Percentiles rank a stretch among this genome's conserved stretches.
Conservation (phyloP, 2,113 vertebrate species). For the Phaethornis superciliosus region DNA sequence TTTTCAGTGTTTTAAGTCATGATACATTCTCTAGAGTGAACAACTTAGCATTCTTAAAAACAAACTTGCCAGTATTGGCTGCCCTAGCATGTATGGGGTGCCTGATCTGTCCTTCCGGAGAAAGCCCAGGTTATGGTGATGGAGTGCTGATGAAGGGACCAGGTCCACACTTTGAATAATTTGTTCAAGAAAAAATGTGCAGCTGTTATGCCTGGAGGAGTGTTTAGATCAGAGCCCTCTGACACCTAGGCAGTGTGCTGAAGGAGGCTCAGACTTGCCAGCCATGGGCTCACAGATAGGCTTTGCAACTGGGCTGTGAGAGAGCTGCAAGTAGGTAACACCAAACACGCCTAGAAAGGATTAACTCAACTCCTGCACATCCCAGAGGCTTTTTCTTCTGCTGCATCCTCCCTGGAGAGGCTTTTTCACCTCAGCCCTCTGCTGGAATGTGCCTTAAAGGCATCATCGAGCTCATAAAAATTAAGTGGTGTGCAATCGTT, state of each 20-base stretch:
- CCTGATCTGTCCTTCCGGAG: neutral
- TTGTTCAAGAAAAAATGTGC: neutral
- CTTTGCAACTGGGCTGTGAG: neutral
- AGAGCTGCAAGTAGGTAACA: conserved; percentile 5
- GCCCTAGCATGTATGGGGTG: too few relatives aligned
- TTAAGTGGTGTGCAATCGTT: conserved; percentile 38
- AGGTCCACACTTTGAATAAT: neutral
- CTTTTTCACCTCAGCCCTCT: conserved; percentile 51
- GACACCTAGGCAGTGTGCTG: neutral
- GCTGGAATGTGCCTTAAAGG: conserved; percentile 50
- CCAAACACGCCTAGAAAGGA: conserved; percentile 32
- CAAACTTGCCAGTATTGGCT: neutral
- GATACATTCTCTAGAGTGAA: neutral
- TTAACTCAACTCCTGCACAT: conserved; percentile 34
- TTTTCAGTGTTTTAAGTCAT: neutral
- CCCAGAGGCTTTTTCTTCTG: conserved; percentile 53
- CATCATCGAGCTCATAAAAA: conserved; percentile 58
- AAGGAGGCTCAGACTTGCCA: neutral
- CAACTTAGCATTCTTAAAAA: neutral
- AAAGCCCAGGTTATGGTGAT: neutral
- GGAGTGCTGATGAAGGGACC: neutral
- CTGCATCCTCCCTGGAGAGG: conserved; percentile 37
- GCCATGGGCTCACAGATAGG: neutral
- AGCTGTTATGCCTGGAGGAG: neutral
- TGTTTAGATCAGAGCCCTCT: neutral